These are phyloP conservation scores for Tipula unca DNA, from an alignment of 2,888 invertebrate genomes.

Conservation along the genomic window DNA sequence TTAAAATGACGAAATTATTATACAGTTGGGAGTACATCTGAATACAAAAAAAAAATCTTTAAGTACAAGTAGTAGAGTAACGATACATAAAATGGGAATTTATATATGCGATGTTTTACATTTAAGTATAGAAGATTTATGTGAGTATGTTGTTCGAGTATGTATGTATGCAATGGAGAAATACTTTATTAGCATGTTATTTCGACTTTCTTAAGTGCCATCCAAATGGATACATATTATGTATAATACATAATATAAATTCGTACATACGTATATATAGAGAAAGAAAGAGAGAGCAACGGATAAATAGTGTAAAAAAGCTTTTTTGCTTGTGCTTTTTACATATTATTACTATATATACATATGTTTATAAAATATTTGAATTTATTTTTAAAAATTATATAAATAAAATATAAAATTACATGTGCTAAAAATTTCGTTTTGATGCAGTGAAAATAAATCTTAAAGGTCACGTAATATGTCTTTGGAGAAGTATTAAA, in stretches of 20 bases:
- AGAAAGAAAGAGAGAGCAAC: not conserved
- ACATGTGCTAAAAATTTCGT: not conserved
- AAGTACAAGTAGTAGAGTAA: not conserved
- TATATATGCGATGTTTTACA: not conserved
- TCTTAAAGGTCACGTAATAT: not conserved
- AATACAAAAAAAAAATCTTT: not conserved
- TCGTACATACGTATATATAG: not conserved
- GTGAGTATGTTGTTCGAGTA: not conserved
- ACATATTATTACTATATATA: not conserved
- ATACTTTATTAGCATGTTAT: conserved; percentile 1
- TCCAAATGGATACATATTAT: not conserved
- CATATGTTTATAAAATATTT: not conserved
- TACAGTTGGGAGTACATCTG: not conserved
- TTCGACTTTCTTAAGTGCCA: not conserved
- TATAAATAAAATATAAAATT: not conserved
- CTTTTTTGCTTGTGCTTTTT: not conserved
- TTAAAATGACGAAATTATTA: not conserved
- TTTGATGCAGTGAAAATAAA: not conserved
- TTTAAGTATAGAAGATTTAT: not conserved
- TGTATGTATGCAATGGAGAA: not conserved
- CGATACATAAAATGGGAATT: not conserved
- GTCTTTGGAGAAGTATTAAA: not conserved
- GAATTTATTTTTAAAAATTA: not conserved
- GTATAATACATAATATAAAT: no score
- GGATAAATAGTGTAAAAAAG: not conserved